Evolutionary conservation across 2,113 vertebrate genomes (phyloP).

Genomic region (Australoheros scitulus): DNA sequence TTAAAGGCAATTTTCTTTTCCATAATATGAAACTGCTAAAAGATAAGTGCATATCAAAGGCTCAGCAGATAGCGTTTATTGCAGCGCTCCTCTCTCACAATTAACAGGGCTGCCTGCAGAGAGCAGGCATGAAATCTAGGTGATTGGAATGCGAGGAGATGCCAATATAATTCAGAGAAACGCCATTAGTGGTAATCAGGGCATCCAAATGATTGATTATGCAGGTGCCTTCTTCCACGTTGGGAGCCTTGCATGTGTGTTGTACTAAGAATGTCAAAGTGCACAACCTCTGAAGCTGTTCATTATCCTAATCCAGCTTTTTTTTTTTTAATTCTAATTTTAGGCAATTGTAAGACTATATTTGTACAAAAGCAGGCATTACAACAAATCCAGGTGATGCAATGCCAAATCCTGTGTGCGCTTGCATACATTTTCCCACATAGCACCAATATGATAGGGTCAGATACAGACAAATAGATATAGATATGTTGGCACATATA

Average conservation of each 20-base stretch:
- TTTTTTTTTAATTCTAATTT: neutral
- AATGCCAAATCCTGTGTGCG: constrained; percentile 2
- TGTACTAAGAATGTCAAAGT: constrained; percentile 21
- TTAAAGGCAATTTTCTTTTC: constrained; percentile 70
- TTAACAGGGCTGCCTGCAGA: constrained; percentile 65
- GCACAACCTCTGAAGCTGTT: constrained; percentile 20
- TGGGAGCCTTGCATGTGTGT: neutral
- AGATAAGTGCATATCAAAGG: constrained; percentile 75
- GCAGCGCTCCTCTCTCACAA: constrained; percentile 53
- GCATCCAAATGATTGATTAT: constrained; percentile 48
- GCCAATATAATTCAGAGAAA: constrained; percentile 63
- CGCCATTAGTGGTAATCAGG: constrained; percentile 70
- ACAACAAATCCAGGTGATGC: constrained; percentile 24
- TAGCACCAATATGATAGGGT: neutral
- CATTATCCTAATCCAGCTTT: constrained; percentile 5
- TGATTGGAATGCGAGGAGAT: constrained; percentile 68
- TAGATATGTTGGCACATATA: neutral
- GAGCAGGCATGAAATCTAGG: constrained; percentile 65
- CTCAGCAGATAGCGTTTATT: constrained; percentile 64
- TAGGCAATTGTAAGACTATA: neutral
- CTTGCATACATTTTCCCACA: constrained; percentile 1
- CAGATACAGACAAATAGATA: constrained; percentile 7
- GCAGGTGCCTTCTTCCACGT: constrained; percentile 15
- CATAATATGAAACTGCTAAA: constrained; percentile 66
- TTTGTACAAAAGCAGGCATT: neutral